Base-by-base conservation (phyloP, 2,888 invertebrate species). In the Drosophila pegasa region DNA sequence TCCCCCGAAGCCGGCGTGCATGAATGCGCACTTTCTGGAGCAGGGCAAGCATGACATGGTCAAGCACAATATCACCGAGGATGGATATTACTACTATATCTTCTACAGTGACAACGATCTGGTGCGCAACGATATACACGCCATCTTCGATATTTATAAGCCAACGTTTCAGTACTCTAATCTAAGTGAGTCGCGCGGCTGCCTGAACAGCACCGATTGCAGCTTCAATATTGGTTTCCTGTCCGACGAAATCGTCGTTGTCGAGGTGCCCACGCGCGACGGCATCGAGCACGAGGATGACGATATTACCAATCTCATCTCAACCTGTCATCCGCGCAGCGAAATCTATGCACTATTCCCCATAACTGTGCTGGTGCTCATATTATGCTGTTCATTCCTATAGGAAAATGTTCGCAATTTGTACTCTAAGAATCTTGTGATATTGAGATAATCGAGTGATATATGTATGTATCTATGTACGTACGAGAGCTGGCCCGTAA, bases 61-160 rank as follows among this genome's bases (percentile, higher is more conserved):
- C 0, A 94, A 94, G 62, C 96, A 97, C 83, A 94, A 96, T 75
- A 95, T 97, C 25, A 93, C 94, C 37, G 93, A 94, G 54, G 95
- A 96, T 89, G 97, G 97, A 8, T 97, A 97, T 92, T 97, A 97
- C 91, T 97, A 97, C 92, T 97, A 97, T 85, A 96, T 97, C 79
- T 97, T 97, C 92, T 97, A 97, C 89, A 97, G 96, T 83, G 96
- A 97, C 90, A 97, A 97, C 92, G 97, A 96, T 90, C 93, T 95
- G 79, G 95, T 95, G 10, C 94, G 93, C 50, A 97, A 97, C 92
- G 95, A 96, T 88, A 96, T 97, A 81, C 96, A 97, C 92, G 96
- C 96, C 7, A 94, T 96, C 71, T 97, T 97, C 90, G 96, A 97
- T 92, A 96, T 97, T 88, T 95, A 95, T 87, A 97, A 97, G 87